Conservation (phyloP, 2,888 invertebrate species). For the Ennomos quercinarius region DNA sequence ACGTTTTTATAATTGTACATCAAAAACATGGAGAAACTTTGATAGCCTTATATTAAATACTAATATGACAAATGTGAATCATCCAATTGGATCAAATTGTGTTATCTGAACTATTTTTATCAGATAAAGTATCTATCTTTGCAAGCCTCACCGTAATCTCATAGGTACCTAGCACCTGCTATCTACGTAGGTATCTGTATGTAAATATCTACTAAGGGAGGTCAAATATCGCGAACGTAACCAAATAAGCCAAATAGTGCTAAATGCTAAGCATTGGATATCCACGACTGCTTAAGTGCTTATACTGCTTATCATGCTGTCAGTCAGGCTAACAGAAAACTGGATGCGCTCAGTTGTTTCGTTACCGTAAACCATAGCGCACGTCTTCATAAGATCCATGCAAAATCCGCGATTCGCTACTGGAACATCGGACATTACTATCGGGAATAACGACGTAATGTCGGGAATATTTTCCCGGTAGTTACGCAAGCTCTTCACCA, state of each 20-base stretch:
- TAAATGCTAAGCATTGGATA: constrained; percentile 22
- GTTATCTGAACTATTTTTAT: constrained; percentile 8
- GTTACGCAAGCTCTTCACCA: constrained; percentile 1
- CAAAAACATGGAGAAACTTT: background rate
- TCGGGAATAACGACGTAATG: background rate
- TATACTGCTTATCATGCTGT: constrained; percentile 12
- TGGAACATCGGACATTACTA: constrained; percentile 3
- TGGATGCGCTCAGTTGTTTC: constrained; percentile 41
- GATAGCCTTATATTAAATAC: background rate
- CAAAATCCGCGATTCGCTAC: background rate
- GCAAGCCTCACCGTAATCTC: background rate
- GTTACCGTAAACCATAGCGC: constrained; percentile 38
- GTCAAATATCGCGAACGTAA: constrained; percentile 21
- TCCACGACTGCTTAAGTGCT: constrained; percentile 17
- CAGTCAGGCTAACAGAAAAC: background rate
- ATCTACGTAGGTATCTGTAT: background rate
- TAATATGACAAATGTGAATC: constrained; percentile 2
- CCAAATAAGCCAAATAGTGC: constrained; percentile 20
- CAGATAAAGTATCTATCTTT: constrained; percentile 13
- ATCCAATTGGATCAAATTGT: constrained; percentile 2
- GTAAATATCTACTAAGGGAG: constrained; percentile 14
- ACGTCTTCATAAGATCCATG: constrained; percentile 37
- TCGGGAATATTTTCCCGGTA: background rate
- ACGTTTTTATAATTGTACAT: too few species aligned
- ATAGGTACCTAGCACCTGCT: background rate